A percentile compares a stretch with the other conserved stretches of the same genome.
Conservation (phyloP, 2,797 vertebrate genomes). For the Takifugu rubripes region DNA sequence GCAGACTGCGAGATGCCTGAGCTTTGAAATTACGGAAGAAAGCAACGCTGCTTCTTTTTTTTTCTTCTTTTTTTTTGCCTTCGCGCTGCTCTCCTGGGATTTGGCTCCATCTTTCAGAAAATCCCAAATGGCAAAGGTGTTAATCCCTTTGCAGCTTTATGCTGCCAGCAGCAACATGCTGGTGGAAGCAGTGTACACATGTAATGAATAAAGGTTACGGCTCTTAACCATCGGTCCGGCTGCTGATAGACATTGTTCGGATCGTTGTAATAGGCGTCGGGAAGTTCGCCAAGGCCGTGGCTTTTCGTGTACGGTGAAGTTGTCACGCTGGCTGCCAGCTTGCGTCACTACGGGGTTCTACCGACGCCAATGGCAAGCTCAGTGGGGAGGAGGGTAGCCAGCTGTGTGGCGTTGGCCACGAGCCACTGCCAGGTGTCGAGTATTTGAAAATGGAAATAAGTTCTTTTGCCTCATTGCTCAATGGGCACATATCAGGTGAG, state of each 20-base stretch:
- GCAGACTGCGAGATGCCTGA: neutral
- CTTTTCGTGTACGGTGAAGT: conserved; percentile 65
- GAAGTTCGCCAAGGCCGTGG: conserved; percentile 56
- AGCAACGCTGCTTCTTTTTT: conserved; percentile 2
- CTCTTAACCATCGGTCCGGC: conserved; percentile 29
- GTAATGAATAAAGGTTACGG: conserved; percentile 20
- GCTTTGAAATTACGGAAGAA: conserved; percentile 7
- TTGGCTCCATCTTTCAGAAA: conserved; percentile 43
- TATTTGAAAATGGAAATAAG: conserved; percentile 46
- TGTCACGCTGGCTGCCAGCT: conserved; percentile 56
- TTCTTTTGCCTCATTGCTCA: conserved; percentile 38
- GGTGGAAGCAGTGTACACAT: conserved; percentile 24
- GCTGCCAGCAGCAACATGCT: conserved; percentile 23
- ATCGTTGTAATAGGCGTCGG: conserved; percentile 45
- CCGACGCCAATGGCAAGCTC: conserved; percentile 31
- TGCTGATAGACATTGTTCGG: conserved; percentile 53
- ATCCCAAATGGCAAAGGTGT: conserved; percentile 27
- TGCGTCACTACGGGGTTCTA: conserved; percentile 54
- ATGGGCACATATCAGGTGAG: conserved; percentile 34
- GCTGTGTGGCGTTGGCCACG: conserved; percentile 57
- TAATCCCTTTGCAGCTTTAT: conserved; percentile 17
- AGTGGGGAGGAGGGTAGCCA: conserved; percentile 41
- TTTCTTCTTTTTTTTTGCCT: conserved; percentile 32
- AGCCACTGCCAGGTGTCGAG: conserved; percentile 62
- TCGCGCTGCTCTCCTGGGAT: conserved; percentile 45